These are phyloP conservation scores for Lateolabrax maculatus DNA, from an alignment of 2,797 vertebrate genomes.

Conservation along the genomic window DNA sequence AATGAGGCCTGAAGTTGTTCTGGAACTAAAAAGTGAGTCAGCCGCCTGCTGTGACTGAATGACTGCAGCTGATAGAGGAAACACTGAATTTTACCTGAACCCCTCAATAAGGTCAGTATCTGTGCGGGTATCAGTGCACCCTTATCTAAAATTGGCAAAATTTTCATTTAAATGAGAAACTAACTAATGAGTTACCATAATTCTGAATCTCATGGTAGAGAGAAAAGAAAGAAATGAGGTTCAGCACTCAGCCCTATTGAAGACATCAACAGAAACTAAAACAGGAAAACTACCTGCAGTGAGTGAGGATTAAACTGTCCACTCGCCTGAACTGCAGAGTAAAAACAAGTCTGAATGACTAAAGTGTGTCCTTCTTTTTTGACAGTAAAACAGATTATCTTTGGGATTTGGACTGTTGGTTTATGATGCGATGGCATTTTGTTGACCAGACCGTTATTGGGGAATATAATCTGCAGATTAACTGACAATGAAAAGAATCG, in stretches of 20 bases:
- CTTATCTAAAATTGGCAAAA: neutral
- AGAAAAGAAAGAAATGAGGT: too few relatives aligned
- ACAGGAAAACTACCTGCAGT: neutral
- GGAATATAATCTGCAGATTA: neutral
- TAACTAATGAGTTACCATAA: too few relatives aligned
- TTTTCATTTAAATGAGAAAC: neutral
- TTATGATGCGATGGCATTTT: too few relatives aligned
- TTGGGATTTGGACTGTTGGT: neutral
- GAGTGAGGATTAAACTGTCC: neutral
- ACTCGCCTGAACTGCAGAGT: neutral
- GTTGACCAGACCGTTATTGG: too few relatives aligned
- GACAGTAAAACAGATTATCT: neutral
- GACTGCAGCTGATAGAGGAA: neutral
- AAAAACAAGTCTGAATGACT: neutral
- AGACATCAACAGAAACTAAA: neutral
- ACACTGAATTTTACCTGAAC: neutral
- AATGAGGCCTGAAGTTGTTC: neutral
- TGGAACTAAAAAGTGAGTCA: neutral
- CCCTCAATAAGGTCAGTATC: neutral
- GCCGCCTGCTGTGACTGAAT: neutral
- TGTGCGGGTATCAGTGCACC: neutral
- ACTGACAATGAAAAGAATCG: neutral
- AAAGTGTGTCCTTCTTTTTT: too few relatives aligned
- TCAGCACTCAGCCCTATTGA: neutral
- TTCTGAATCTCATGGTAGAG: too few relatives aligned